Conservation (phyloP, 2,888 invertebrate genomes). For the Odontocolon sp. region DNA sequence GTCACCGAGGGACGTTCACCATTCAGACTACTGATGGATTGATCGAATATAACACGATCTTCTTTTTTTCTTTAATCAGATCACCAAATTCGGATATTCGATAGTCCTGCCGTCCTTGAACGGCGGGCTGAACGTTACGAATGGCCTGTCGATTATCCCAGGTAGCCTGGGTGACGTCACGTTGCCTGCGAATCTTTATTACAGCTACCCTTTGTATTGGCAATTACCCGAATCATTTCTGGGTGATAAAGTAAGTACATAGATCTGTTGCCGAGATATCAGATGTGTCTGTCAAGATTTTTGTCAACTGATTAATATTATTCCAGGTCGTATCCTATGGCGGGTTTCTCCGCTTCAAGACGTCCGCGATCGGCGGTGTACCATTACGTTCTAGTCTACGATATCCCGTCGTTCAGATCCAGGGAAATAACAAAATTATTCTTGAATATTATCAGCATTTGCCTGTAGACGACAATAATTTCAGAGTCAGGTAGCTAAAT, state of each 20-base stretch:
- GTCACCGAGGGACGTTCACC: neutral
- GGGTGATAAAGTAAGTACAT: conserved; percentile 88
- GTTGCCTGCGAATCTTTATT: conserved; percentile 82
- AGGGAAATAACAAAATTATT: conserved; percentile 88
- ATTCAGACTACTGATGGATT: neutral
- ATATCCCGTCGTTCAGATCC: conserved; percentile 92
- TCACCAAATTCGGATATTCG: conserved; percentile 72
- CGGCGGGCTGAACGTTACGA: conserved; percentile 82
- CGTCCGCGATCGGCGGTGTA: conserved; percentile 85
- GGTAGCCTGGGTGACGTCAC: conserved; percentile 83
- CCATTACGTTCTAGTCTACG: conserved; percentile 83
- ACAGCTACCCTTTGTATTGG: conserved; percentile 90
- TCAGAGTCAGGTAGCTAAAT: conserved; percentile 81
- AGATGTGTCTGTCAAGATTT: neutral
- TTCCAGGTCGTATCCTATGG: conserved; percentile 92
- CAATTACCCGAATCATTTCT: conserved; percentile 90
- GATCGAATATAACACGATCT: neutral
- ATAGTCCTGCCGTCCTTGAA: conserved; percentile 73
- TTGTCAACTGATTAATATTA: conserved; percentile 15
- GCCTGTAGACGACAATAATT: conserved; percentile 78
- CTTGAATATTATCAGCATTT: conserved; percentile 86
- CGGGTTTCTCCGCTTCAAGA: conserved; percentile 90
- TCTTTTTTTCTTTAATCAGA: conserved; percentile 62
- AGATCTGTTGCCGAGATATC: too few relatives aligned
- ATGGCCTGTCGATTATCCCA: conserved; percentile 85